phyloP scores from a whole-genome alignment of 1,140 invertebrate genomes.

The Mycetomoellerius zeteki region DNA sequence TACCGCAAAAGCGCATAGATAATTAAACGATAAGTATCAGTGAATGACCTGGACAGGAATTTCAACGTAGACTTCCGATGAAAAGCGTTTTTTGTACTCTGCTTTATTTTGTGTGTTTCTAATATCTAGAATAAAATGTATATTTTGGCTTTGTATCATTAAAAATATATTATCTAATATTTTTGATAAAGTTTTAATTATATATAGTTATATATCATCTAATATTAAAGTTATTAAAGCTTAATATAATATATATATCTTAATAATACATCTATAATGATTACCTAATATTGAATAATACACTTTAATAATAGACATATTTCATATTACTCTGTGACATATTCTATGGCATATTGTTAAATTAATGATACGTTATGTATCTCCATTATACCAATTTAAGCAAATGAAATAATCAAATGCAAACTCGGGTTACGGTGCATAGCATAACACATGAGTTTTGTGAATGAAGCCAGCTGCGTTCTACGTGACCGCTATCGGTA shows the following conservation, averaged over 20 bases:
- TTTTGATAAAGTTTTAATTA: no score
- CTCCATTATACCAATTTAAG: neutral
- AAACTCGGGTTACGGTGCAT: neutral
- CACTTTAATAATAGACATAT: neutral
- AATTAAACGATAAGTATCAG: constrained; percentile 42
- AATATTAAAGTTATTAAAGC: neutral
- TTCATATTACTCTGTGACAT: neutral
- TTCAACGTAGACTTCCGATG: neutral
- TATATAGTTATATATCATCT: neutral
- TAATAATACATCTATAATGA: neutral
- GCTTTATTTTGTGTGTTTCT: neutral
- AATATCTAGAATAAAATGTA: neutral
- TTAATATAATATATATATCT: no score
- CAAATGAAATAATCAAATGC: constrained; percentile 28
- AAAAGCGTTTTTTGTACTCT: neutral
- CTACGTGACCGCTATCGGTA: constrained; percentile 57
- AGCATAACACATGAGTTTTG: constrained; percentile 33
- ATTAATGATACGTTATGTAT: neutral
- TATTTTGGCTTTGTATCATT: neutral
- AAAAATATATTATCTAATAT: neutral
- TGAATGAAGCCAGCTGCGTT: constrained; percentile 66
- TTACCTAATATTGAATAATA: neutral
- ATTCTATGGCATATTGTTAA: neutral
- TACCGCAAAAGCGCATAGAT: constrained; percentile 40
- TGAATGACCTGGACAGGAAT: constrained; percentile 13